Conservation (phyloP, 2,797 vertebrate species). For the Sebastes cheni region DNA sequence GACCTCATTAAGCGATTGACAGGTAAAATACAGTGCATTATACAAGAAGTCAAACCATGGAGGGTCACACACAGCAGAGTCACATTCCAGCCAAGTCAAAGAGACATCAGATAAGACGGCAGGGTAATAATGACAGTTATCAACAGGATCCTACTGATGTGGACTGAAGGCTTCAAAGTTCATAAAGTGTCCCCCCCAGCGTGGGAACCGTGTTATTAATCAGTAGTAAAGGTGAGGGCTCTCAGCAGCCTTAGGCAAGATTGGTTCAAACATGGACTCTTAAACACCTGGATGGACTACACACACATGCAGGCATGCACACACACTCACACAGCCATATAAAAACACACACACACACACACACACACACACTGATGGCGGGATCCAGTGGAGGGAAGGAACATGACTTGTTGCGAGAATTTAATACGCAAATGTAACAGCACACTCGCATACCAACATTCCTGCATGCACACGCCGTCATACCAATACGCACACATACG, state of each 20-base stretch:
- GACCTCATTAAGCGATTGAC: background rate
- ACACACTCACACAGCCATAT: background rate
- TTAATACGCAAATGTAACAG: background rate
- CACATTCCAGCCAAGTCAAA: constrained; percentile 58
- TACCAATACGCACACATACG: background rate
- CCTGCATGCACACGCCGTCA: background rate
- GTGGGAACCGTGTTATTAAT: constrained; percentile 74
- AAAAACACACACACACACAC: background rate
- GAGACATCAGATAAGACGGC: constrained; percentile 59
- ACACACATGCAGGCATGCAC: background rate
- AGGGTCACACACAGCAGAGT: constrained; percentile 8
- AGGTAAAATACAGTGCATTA: constrained; percentile 7
- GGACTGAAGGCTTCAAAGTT: constrained; percentile 62
- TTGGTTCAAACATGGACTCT: constrained; percentile 16
- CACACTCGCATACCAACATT: background rate
- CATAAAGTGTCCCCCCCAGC: constrained; percentile 46
- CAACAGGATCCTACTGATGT: constrained; percentile 55
- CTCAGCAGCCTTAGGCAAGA: constrained; percentile 36
- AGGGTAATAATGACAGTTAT: constrained; percentile 70
- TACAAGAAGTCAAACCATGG: background rate
- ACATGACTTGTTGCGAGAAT: background rate
- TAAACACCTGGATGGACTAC: constrained; percentile 60
- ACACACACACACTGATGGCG: background rate
- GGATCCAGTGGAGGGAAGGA: background rate
- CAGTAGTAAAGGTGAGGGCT: constrained; percentile 47